Conservation (phyloP, 2,888 invertebrate genomes). For the Phyto melanocephala region DNA sequence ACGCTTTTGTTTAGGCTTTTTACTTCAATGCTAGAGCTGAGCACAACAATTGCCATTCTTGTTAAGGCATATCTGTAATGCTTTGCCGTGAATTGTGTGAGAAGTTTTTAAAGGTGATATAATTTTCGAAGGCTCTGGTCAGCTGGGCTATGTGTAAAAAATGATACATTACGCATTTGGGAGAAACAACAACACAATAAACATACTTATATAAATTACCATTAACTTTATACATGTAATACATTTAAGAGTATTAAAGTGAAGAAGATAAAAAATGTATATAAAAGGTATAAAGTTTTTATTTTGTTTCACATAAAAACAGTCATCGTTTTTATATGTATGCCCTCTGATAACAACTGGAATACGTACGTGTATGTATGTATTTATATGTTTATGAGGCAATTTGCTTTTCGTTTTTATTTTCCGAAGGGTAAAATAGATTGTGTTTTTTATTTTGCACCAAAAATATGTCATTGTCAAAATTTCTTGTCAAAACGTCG, state of each 20-base stretch:
- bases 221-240: slow-evolving; percentile 4
- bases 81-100: too few relatives aligned
- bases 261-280: neutral
- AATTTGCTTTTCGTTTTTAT: too few relatives aligned
- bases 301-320: neutral
- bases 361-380: too few relatives aligned
- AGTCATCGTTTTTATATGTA: neutral
- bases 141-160: too few relatives aligned
- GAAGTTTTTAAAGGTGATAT: too few relatives aligned
- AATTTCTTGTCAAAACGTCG: slow-evolving; percentile 4
- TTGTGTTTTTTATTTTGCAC: neutral
- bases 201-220: neutral
- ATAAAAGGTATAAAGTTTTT: neutral
- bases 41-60: too few relatives aligned
- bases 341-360: neutral
- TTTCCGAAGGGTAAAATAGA: neutral
- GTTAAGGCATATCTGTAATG: too few relatives aligned
- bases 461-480: slow-evolving; percentile 20
- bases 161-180: neutral
- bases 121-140: too few relatives aligned
- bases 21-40: too few relatives aligned
- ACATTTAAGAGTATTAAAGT: neutral
- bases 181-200: too few relatives aligned
- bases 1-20: too few relatives aligned
- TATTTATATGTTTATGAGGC: too few relatives aligned